Evolutionary conservation across 2,797 vertebrate genomes (phyloP).

Genomic region (Oryzias sinensis): DNA sequence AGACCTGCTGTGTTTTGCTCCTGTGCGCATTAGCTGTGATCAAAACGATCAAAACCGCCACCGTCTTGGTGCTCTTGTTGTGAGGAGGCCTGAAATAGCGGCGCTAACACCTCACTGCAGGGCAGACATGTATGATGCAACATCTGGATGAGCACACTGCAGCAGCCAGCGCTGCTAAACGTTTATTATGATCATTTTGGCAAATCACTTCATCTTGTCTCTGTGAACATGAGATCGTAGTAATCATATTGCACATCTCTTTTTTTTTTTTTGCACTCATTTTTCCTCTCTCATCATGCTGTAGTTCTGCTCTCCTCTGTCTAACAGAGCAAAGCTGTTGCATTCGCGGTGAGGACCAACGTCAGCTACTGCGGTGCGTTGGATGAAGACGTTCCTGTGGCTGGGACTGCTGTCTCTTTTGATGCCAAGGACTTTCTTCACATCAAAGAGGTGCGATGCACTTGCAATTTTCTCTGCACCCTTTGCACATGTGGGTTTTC

Average conservation of each 20-base stretch:
- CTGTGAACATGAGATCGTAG: too few relatives aligned
- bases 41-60: background rate
- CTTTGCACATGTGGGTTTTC: constrained; percentile 5
- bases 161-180: background rate
- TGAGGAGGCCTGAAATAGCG: constrained; percentile 25
- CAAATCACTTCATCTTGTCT: too few relatives aligned
- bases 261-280: background rate
- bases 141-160: constrained; percentile 9
- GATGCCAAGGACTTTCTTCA: constrained; percentile 99
- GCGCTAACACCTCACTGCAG: constrained; percentile 13
- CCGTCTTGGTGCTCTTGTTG: constrained; percentile 1
- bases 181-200: background rate
- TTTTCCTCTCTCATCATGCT: background rate
- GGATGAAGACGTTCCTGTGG: constrained; percentile 94
- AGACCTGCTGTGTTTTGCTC: background rate
- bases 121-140: constrained; percentile 21
- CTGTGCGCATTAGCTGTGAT: constrained; percentile 3
- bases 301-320: background rate
- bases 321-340: constrained; percentile 89
- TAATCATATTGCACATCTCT: too few relatives aligned
- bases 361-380: constrained; percentile 95
- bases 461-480: background rate
- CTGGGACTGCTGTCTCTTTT: constrained; percentile 93
- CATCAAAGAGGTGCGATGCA: constrained; percentile 91
- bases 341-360: constrained; percentile 96